phyloP scores from a whole-genome alignment of 2,888 invertebrate species.

The Chaitophorus viminalis region DNA sequence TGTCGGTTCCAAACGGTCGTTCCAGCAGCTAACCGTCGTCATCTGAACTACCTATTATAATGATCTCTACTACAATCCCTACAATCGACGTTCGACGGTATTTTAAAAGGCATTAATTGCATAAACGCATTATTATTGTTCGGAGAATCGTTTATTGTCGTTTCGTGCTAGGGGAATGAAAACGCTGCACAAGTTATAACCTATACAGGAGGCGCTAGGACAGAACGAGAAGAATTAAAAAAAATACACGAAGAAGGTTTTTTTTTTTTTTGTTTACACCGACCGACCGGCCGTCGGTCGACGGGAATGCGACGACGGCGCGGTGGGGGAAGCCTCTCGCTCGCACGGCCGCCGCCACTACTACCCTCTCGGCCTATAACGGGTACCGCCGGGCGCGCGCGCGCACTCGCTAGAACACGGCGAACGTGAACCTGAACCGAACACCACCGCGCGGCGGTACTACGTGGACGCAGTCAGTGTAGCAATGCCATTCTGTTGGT shows the following conservation, averaged over 20 bases:
- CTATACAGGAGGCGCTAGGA: constrained; percentile 1
- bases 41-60: too few relatives aligned
- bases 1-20: too few relatives aligned
- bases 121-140: neutral
- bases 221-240: neutral
- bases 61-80: too few relatives aligned
- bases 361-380: constrained; percentile 13
- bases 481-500: neutral
- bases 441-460: constrained; percentile 18
- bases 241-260: neutral
- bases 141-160: neutral
- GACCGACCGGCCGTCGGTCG: neutral
- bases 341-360: neutral
- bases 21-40: too few relatives aligned
- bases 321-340: constrained; percentile 36
- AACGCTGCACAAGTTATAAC: neutral
- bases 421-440: constrained; percentile 48
- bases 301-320: constrained; percentile 36
- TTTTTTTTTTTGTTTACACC: constrained; percentile 47
- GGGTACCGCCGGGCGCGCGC: constrained; percentile 30
- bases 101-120: neutral
- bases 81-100: neutral
- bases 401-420: constrained; percentile 6
- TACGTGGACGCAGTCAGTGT: constrained; percentile 2
- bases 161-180: neutral